phyloP scores from a whole-genome alignment of 2,888 invertebrate genomes.

The Orthosia incerta region DNA sequence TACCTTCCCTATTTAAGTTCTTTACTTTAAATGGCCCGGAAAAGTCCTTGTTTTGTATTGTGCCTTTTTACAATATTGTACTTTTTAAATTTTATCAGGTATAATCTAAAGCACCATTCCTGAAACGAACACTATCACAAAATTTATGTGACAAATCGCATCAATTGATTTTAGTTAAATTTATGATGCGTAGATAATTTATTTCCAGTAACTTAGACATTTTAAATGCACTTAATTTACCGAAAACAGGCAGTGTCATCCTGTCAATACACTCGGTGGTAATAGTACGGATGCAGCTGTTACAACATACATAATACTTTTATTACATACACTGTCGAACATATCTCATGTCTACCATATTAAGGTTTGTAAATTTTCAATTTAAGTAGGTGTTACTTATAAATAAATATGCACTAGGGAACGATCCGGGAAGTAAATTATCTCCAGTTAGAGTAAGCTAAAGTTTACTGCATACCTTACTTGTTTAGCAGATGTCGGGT shows the following conservation, averaged over 20 bases:
- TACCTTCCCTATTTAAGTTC: neutral
- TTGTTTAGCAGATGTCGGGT: constrained; percentile 28
- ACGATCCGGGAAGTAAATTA: constrained; percentile 16
- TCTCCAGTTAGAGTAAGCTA: neutral
- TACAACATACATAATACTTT: neutral
- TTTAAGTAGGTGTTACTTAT: constrained; percentile 4
- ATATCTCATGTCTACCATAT: constrained; percentile 10
- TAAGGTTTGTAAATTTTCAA: constrained; percentile 2
- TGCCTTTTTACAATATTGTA: neutral
- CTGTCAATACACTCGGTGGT: neutral
- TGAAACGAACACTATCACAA: no score
- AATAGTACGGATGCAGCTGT: neutral
- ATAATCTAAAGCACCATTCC: neutral
- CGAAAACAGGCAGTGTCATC: neutral
- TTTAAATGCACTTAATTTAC: neutral
- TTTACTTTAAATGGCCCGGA: neutral
- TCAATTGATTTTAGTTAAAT: no score
- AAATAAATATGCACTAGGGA: constrained; percentile 4
- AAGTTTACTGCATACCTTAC: constrained; percentile 14
- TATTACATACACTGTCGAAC: neutral
- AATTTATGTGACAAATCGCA: no score
- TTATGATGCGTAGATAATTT: neutral
- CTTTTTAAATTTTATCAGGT: no score
- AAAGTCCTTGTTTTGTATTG: constrained; percentile 1
- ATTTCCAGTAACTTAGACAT: neutral